Conservation (phyloP, 2,888 invertebrate species). For the Sminthurides aquaticus region DNA sequence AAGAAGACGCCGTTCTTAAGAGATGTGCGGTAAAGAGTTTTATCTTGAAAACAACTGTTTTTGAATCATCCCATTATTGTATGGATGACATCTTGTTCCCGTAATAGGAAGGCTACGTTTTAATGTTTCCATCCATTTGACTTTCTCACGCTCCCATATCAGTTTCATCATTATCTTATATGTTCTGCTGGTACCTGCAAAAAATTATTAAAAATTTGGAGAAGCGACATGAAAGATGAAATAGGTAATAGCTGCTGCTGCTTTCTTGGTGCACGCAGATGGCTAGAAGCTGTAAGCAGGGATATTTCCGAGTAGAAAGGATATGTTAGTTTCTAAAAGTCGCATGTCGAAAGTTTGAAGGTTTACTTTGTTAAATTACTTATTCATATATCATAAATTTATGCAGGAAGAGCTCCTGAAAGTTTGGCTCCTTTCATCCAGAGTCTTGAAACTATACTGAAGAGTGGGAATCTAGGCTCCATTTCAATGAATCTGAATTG, state of each 20-base stretch:
- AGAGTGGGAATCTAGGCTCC: too few species aligned
- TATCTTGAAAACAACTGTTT: constrained; percentile 18
- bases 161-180: neutral
- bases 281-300: too few species aligned
- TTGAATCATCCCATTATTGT: constrained; percentile 12
- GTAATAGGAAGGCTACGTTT: constrained; percentile 15
- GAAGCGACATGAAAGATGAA: neutral
- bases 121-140: constrained; percentile 1
- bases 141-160: constrained; percentile 13
- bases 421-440: neutral
- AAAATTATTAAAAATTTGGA: neutral
- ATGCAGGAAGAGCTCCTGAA: neutral
- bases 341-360: neutral
- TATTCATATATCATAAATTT: neutral
- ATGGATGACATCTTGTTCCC: constrained; percentile 12
- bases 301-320: too few species aligned
- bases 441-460: too few species aligned
- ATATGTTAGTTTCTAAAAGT: neutral
- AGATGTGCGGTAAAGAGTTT: constrained; percentile 6
- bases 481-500: too few species aligned
- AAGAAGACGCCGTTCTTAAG: too few species aligned
- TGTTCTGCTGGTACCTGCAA: neutral
- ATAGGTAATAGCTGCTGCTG: too few species aligned
- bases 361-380: neutral
- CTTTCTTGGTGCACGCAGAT: too few species aligned